phyloP scores from a whole-genome alignment of 2,113 vertebrate species.

The Boulengeromyrus knoepffleri region DNA sequence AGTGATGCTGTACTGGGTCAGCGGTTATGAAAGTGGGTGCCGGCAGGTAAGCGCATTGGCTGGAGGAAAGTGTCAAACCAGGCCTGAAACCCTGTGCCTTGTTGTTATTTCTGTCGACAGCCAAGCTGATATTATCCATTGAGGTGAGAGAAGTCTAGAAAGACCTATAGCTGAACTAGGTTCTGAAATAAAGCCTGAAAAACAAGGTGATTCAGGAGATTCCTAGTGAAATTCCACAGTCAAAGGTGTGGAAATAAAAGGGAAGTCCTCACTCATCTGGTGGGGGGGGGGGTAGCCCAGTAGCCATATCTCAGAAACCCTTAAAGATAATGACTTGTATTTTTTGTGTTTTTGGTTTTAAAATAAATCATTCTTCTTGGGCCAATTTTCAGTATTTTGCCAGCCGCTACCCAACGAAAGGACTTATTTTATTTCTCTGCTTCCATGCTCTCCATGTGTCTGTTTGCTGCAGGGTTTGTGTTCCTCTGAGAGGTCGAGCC shows the following conservation, averaged over 20 bases:
- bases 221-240: too few relatives aligned
- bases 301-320: not conserved
- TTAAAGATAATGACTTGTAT: not conserved
- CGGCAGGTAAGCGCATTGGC: not conserved
- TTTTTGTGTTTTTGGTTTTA: not conserved
- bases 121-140: not conserved
- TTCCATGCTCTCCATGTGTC: not conserved
- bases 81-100: not conserved
- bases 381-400: not conserved
- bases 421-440: not conserved
- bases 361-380: not conserved
- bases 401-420: not conserved
- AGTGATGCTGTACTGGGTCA: not conserved
- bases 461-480: not conserved
- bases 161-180: not conserved
- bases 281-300: too few relatives aligned
- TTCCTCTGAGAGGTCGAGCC: not conserved
- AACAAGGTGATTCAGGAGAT: not conserved
- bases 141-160: not conserved
- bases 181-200: not conserved
- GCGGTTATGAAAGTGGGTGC: not conserved
- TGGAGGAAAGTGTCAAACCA: not conserved
- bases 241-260: too few relatives aligned
- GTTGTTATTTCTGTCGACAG: not conserved
- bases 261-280: not conserved